Percentiles rank a stretch among this genome's conserved stretches.
phyloP scores from a whole-genome alignment of 2,797 vertebrate species.

The Dendrocincla tyrannina region DNA sequence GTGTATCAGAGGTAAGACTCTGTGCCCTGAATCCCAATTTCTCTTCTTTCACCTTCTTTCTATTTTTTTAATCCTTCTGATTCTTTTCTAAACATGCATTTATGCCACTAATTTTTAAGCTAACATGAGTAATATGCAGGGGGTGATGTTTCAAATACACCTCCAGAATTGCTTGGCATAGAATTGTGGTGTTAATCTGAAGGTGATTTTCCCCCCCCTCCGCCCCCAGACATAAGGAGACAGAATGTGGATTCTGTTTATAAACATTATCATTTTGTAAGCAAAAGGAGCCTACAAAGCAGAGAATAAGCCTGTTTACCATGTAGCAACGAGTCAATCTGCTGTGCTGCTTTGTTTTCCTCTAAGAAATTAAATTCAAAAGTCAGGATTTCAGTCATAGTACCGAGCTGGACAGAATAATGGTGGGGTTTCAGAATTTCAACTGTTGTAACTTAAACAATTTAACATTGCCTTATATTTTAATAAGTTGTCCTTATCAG shows the following conservation, averaged over 20 bases:
- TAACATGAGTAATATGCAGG: neutral
- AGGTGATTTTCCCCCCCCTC: neutral
- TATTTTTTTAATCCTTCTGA: neutral
- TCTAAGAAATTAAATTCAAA: neutral
- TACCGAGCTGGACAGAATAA: neutral
- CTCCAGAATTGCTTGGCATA: neutral
- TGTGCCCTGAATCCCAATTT: neutral
- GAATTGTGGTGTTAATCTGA: neutral
- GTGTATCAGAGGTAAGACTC: slow-evolving; percentile 7
- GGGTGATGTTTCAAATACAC: neutral
- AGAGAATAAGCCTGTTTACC: neutral
- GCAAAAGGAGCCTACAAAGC: neutral
- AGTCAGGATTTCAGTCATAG: neutral
- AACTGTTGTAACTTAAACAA: neutral
- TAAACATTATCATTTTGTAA: slow-evolving; percentile 1
- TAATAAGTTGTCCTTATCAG: neutral
- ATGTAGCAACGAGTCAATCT: neutral
- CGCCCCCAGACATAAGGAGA: neutral
- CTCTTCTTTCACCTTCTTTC: neutral
- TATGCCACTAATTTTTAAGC: neutral
- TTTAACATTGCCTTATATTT: neutral
- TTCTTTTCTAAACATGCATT: neutral
- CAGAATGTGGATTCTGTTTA: slow-evolving; percentile 11
- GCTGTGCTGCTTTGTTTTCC: neutral
- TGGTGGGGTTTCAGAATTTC: neutral